phyloP scores from a whole-genome alignment of 2,888 invertebrate species.

The Hoplodrina blanda region DNA sequence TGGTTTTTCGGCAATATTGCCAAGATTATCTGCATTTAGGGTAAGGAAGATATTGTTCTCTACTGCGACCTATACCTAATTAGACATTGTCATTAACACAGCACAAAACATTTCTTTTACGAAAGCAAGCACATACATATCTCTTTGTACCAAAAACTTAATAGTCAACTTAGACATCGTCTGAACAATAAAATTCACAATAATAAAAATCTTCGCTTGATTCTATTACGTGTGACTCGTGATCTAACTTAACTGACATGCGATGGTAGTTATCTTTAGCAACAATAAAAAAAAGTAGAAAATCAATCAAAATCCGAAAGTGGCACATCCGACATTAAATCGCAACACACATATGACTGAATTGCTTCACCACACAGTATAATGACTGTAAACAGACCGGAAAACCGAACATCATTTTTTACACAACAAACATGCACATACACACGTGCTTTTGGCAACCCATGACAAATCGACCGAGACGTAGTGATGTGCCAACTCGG shows the following conservation, averaged over 20 bases:
- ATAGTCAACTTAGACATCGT: neutral
- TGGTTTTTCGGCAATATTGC: neutral
- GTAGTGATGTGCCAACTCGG: too few relatives aligned
- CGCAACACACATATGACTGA: conserved; percentile 42
- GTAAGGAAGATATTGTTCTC: neutral
- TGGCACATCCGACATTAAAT: conserved; percentile 37
- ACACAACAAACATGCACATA: conserved; percentile 52
- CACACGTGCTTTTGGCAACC: conserved; percentile 69
- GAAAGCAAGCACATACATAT: neutral
- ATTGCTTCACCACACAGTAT: conserved; percentile 43
- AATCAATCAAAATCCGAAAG: conserved; percentile 50
- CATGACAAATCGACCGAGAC: conserved; percentile 72
- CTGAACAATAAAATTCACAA: neutral
- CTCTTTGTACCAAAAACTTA: neutral
- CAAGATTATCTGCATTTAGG: neutral
- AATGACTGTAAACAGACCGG: conserved; percentile 60
- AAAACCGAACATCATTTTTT: conserved; percentile 54
- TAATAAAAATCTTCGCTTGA: conserved; percentile 2
- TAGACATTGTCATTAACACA: neutral
- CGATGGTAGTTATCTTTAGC: conserved; percentile 2
- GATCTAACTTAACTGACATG: conserved; percentile 29
- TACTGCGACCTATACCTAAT: neutral
- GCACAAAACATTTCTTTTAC: neutral
- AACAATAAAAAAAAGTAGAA: conserved; percentile 31
- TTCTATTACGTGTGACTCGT: conserved; percentile 11